phyloP scores from a whole-genome alignment of 2,888 invertebrate species.

The Hirudinaria manillensis region DNA sequence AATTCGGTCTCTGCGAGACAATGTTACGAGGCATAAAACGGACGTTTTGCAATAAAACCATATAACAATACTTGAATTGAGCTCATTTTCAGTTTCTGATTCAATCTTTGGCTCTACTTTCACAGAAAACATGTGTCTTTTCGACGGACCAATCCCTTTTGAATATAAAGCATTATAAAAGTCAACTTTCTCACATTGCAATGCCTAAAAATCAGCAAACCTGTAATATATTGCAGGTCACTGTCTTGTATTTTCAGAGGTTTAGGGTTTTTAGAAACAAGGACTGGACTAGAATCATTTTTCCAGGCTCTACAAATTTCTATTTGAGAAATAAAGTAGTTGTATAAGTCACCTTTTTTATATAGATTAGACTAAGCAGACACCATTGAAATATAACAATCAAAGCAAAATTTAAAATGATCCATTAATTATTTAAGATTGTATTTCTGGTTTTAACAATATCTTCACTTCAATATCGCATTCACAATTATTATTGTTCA shows the following conservation, averaged over 20 bases:
- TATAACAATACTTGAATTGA: constrained; percentile 12
- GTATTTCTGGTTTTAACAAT: too few species aligned
- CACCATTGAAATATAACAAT: too few species aligned
- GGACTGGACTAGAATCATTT: constrained; percentile 15
- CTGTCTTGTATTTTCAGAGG: background rate
- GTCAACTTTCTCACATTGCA: background rate
- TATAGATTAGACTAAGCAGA: too few species aligned
- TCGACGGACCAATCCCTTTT: background rate
- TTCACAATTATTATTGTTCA: too few species aligned
- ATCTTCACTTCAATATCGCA: too few species aligned
- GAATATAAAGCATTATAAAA: background rate
- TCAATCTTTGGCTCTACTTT: constrained; percentile 10
- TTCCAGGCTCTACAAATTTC: constrained; percentile 16
- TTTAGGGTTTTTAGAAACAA: constrained; percentile 16
- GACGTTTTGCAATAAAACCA: background rate
- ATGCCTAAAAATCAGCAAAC: background rate
- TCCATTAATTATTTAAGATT: too few species aligned
- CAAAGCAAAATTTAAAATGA: too few species aligned
- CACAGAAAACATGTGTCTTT: background rate
- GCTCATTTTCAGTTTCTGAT: constrained; percentile 17
- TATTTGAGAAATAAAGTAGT: background rate
- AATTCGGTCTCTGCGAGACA: background rate
- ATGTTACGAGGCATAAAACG: background rate
- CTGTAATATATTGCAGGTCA: background rate
- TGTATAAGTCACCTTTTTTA: too few species aligned